Conservation (phyloP, 92 coral and sea anemone genomes). For the Plumapathes pennacea region DNA sequence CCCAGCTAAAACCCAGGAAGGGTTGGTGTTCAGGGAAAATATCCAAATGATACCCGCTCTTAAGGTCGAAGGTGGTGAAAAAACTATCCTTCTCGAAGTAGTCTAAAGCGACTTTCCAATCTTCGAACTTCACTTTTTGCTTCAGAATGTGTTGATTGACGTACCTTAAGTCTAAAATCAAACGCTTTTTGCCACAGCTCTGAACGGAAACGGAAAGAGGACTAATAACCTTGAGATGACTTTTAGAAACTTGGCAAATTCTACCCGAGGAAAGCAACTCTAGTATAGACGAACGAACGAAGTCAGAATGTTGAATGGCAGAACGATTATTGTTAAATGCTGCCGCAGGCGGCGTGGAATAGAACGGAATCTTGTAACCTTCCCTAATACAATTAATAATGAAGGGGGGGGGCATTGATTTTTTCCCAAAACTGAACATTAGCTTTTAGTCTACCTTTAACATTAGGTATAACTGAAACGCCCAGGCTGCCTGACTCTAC, state of each 20-base stretch:
- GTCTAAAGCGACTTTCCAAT: constrained; percentile 16
- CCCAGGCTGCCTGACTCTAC: not conserved
- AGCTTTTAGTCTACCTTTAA: constrained; percentile 40
- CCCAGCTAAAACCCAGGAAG: constrained; percentile 21
- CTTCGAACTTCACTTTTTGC: constrained; percentile 22
- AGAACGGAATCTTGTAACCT: constrained; percentile 34
- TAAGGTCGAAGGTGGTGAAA: constrained; percentile 24
- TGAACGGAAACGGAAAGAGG: constrained; percentile 38
- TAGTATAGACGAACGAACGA: constrained; percentile 19
- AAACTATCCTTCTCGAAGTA: constrained; percentile 6
- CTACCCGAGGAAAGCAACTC: constrained; percentile 23
- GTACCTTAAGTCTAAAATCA: constrained; percentile 30
- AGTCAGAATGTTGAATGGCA: constrained; percentile 31
- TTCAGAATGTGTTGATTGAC: constrained; percentile 27
- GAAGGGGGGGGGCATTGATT: constrained; percentile 25
- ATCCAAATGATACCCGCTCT: constrained; percentile 22
- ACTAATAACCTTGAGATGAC: constrained; percentile 10
- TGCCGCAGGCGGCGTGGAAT: constrained; percentile 11
- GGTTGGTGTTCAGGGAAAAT: constrained; percentile 35
- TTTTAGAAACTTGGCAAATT: constrained; percentile 4
- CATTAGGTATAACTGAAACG: constrained; percentile 3
- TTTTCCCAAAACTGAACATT: constrained; percentile 25
- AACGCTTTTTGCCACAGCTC: constrained; percentile 27
- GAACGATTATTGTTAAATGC: constrained; percentile 13
- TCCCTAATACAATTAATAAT: constrained; percentile 14